A percentile compares a stretch with the other conserved stretches of the same genome.
These are phyloP conservation scores for Oncorhynchus gorbuscha DNA, from an alignment of 2,113 vertebrate genomes.

Conservation along the genomic window DNA sequence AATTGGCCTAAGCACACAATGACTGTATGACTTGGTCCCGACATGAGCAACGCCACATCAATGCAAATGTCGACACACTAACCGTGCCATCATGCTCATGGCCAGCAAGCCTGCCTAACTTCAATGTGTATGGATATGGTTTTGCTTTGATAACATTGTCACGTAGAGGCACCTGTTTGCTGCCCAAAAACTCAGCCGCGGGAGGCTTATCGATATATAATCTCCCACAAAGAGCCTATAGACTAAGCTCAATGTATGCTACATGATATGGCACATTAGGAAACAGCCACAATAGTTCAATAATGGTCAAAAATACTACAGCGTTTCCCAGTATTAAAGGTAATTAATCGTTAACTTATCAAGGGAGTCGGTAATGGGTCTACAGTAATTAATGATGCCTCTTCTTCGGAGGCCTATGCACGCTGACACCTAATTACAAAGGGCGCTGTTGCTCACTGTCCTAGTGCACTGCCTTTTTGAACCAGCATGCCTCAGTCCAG, in stretches of 20 bases:
- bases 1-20: neutral
- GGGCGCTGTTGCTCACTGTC: neutral
- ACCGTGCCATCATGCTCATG: slow-evolving; percentile 26
- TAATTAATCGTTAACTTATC: too few species aligned
- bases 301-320: too few species aligned
- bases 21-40: slow-evolving; percentile 24
- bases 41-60: slow-evolving; percentile 50
- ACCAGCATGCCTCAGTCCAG: neutral
- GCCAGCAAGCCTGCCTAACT: slow-evolving; percentile 12
- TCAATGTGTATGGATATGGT: neutral
- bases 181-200: too few species aligned
- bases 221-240: too few species aligned
- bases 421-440: slow-evolving; percentile 1
- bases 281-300: too few species aligned
- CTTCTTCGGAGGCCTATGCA: neutral
- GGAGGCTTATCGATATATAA: too few species aligned
- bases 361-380: too few species aligned
- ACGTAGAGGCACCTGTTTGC: neutral
- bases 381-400: neutral
- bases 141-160: neutral
- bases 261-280: too few species aligned
- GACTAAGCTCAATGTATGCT: too few species aligned
- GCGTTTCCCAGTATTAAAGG: too few species aligned
- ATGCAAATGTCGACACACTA: slow-evolving; percentile 53
- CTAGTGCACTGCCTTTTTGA: neutral